phyloP scores from a whole-genome alignment of 2,888 invertebrate species.

The Apantesis nais region DNA sequence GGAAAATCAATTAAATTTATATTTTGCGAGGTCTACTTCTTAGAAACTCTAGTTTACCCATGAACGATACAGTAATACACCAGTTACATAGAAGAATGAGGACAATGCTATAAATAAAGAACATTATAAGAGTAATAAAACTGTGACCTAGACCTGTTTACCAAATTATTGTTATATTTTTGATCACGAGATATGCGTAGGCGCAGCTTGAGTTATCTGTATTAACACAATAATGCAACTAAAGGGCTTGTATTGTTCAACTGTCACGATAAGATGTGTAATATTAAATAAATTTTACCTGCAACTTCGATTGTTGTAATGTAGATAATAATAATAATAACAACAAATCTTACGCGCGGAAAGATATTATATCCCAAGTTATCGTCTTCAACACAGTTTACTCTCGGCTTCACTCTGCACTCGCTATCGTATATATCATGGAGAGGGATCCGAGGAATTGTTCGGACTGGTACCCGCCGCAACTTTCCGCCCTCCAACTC shows the following conservation, averaged over 20 bases:
- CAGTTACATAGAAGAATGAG: constrained; percentile 5
- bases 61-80: not conserved
- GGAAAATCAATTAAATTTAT: not conserved
- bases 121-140: constrained; percentile 31
- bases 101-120: constrained; percentile 9
- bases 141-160: constrained; percentile 40
- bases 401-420: too few species aligned
- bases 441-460: too few species aligned
- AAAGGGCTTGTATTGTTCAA: not conserved
- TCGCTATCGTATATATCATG: too few species aligned
- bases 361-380: too few species aligned
- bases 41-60: constrained; percentile 1
- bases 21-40: not conserved
- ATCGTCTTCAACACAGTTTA: too few species aligned
- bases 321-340: too few species aligned
- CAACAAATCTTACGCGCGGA: too few species aligned
- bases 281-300: not conserved
- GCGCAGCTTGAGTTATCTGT: constrained; percentile 1
- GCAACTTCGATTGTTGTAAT: not conserved
- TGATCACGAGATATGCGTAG: constrained; percentile 3
- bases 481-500: too few species aligned
- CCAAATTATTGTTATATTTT: constrained; percentile 30
- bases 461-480: too few species aligned
- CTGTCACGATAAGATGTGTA: not conserved
- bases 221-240: not conserved